Conservation (phyloP, 2,113 vertebrate genomes). For the Phoxinus phoxinus region DNA sequence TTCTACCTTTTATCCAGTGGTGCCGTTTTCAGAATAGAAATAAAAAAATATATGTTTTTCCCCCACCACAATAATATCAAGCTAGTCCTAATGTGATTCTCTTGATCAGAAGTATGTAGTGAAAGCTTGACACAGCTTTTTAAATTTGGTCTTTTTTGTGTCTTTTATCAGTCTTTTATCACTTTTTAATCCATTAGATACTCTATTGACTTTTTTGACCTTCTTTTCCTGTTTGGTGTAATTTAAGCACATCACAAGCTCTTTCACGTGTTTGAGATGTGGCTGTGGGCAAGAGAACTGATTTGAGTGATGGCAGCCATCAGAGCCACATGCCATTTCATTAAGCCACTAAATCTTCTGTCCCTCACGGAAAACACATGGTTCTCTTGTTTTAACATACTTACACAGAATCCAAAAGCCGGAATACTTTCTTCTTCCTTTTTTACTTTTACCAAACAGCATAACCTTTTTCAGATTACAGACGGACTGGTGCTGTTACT, state of each 20-base stretch:
- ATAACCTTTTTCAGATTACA: background rate
- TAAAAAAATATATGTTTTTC: too few species aligned
- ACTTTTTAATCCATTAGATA: conserved; percentile 18
- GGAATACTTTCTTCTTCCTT: too few species aligned
- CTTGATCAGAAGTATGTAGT: background rate
- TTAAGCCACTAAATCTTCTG: conserved; percentile 9
- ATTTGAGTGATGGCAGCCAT: background rate
- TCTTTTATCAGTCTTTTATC: background rate
- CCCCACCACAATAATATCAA: background rate
- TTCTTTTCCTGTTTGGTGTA: background rate
- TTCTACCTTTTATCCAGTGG: too few species aligned
- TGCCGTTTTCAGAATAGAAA: too few species aligned
- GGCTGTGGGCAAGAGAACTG: conserved; percentile 17
- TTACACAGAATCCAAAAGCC: background rate
- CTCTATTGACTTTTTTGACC: background rate
- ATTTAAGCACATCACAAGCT: conserved; percentile 34
- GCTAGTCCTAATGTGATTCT: background rate
- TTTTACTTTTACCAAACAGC: background rate
- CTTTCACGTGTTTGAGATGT: conserved; percentile 22
- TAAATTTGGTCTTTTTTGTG: background rate
- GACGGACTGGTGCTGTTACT: background rate
- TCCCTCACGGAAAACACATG: background rate
- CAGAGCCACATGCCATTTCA: background rate
- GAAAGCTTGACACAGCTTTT: background rate
- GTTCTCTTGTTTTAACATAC: background rate